Evolutionary conservation across 2,113 vertebrate species (phyloP), one percentile per base, ranked within the genome.

Genomic region (Notothenia coriiceps): DNA sequence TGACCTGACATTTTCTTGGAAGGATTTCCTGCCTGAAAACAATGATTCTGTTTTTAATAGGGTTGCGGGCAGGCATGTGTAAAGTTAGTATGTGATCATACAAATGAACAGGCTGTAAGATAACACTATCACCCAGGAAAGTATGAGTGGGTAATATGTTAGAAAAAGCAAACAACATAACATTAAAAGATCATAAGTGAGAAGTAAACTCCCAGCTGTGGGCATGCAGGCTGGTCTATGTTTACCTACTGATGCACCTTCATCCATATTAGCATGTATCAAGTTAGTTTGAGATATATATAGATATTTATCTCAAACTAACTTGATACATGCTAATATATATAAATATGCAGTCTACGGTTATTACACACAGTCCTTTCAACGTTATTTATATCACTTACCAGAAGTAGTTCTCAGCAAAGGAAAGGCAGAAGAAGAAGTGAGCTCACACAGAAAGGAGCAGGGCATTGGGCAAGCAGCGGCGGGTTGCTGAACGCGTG

Each of bases 181-280:
- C 10, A 14, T 13, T 12, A 18, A 0, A 50, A 64, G 13, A 7
- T 29, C 9, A 35, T n/a, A 22, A 17, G 3, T 22, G 43, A 67
- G 13, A 50, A n/a, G 13, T 72, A 2, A 63, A 56, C 13, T 40
- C n/a, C 11, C 1, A 0, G 2, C 63, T 22, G 18, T 17, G 0
- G 18, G 0, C 0, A 25, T 1, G 25, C 49, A 3, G 10, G 61
- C 20, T 20, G 2, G 2, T 17, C 0, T 40, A 3, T 52, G 2
- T 20, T 20, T 12, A 6, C 11, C 15, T 10, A 6, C 11, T n/a
- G 2, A 25, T 11, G 6, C 0, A 2, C 1, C 5, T 2, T 17
- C 9, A 18, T 9, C 5, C 40, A 40, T 29, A 70, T 35, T 1
- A 14, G 50, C 4, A 22, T 0, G 1, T n/a, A 4, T 22, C 13